These are phyloP conservation scores for Dendrocopos noguchii DNA, from an alignment of 2,113 vertebrate genomes.

Conservation along the genomic window DNA sequence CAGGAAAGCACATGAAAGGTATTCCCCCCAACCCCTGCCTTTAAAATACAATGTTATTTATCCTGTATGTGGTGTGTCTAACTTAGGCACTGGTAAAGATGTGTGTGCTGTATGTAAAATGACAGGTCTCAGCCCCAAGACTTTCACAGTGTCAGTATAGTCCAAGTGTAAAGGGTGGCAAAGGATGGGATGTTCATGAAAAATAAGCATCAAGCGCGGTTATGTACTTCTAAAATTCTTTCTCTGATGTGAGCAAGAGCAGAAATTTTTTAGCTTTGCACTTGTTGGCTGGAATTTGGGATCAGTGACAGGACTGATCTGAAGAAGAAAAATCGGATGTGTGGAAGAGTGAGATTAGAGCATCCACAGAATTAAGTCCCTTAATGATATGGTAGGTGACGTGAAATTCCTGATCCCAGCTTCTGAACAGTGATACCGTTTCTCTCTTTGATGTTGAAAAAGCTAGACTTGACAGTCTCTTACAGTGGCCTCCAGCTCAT, in stretches of 20 bases:
- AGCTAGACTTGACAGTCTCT: background rate
- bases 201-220: background rate
- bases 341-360: background rate
- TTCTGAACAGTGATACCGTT: background rate
- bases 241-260: background rate
- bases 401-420: background rate
- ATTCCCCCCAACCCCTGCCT: background rate
- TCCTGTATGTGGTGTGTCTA: background rate
- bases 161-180: background rate
- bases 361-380: background rate
- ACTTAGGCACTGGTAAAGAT: background rate
- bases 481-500: background rate
- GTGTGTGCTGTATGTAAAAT: background rate
- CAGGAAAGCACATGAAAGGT: background rate
- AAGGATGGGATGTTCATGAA: background rate
- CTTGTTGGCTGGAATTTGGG: background rate
- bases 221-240: background rate
- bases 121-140: background rate
- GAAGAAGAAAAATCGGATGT: rapidly evolving
- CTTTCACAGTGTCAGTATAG: background rate
- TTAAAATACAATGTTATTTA: background rate
- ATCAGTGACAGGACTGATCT: background rate
- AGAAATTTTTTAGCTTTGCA: background rate
- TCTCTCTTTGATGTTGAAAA: background rate
- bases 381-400: background rate